phyloP scores from a whole-genome alignment of 2,113 vertebrate species.

The Natator depressus region DNA sequence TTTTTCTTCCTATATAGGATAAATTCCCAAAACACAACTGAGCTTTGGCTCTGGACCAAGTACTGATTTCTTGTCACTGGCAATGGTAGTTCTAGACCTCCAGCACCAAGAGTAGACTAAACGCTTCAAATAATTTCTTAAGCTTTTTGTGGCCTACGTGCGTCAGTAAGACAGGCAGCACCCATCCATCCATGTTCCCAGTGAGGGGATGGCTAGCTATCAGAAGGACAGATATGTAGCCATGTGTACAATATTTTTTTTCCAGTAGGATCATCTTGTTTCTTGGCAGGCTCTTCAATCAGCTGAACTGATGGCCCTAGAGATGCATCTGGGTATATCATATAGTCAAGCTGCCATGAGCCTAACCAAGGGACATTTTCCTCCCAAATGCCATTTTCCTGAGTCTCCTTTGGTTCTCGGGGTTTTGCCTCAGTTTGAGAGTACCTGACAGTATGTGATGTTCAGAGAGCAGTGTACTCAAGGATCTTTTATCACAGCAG shows the following conservation, averaged over 20 bases:
- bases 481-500: not conserved
- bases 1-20: not conserved
- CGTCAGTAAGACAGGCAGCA: not conserved
- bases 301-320: not conserved
- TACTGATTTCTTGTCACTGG: not conserved
- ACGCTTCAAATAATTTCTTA: not conserved
- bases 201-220: not conserved
- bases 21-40: not conserved
- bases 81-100: not conserved
- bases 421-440: not conserved
- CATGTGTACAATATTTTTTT: not conserved
- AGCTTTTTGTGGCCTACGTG: not conserved
- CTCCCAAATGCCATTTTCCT: not conserved
- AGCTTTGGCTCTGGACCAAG: not conserved
- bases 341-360: not conserved
- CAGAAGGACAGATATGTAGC: not conserved
- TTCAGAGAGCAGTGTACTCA: not conserved
- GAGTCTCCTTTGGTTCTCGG: not conserved
- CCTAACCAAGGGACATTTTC: not conserved
- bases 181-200: rapidly evolving
- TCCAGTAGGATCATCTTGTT: not conserved
- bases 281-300: not conserved
- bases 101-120: not conserved
- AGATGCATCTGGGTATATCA: rapidly evolving
- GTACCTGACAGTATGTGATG: not conserved